These are phyloP conservation scores for Alviniconcha marisindica DNA, from an alignment of 1,140 invertebrate genomes.

Conservation along the genomic window DNA sequence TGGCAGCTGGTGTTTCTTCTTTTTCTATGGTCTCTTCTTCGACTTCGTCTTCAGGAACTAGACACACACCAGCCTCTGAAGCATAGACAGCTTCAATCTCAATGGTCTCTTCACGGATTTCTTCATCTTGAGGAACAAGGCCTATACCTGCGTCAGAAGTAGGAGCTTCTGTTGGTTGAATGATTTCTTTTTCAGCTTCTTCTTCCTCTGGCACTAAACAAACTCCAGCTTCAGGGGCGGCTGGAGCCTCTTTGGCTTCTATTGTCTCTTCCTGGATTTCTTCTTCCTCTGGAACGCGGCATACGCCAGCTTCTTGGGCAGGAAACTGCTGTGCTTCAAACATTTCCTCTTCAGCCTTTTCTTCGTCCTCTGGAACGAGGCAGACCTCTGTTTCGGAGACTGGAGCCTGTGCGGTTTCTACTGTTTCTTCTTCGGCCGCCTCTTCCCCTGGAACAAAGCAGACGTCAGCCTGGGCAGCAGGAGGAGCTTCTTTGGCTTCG, in stretches of 20 bases:
- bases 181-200: slow-evolving; percentile 1
- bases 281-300: slow-evolving; percentile 18
- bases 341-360: not conserved
- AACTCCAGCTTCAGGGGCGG: not conserved
- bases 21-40: not conserved
- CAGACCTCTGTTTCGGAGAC: not conserved
- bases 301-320: slow-evolving; percentile 8
- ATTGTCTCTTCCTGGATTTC: slow-evolving; percentile 59
- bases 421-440: slow-evolving; percentile 55
- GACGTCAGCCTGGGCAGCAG: slow-evolving; percentile 2
- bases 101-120: not conserved
- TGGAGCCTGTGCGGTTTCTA: slow-evolving; percentile 45
- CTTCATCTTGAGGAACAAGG: not conserved
- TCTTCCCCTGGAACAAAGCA: not conserved
- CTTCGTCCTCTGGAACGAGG: not conserved
- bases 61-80: not conserved
- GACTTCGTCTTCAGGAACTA: slow-evolving; percentile 1
- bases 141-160: not conserved
- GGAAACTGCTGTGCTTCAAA: not conserved
- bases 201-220: slow-evolving; percentile 18
- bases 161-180: not conserved
- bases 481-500: not conserved
- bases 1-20: not conserved
- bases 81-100: not conserved
- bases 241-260: slow-evolving; percentile 41